Evolutionary conservation across 2,113 vertebrate genomes (phyloP), one percentile per base, ranked within the genome.

Genomic region (Callaeas wilsoni): DNA sequence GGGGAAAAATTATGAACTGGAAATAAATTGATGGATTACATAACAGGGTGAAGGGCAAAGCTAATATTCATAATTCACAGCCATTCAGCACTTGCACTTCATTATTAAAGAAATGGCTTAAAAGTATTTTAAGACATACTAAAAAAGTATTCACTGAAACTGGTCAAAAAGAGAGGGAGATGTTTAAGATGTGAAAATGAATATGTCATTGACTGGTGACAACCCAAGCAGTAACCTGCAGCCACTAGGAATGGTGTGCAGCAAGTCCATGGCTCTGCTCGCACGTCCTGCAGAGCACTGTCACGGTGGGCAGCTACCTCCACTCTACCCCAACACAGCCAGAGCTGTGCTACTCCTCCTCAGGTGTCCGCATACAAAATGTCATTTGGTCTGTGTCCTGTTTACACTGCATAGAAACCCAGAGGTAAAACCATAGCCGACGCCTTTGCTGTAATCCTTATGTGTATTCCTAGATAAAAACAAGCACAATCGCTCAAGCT

Each of bases 241-340:
- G 81, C 42, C 29, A 30, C n/a, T 23, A n/a, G 62, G 37, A 82
- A 52, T 9, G 27, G 27, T 25, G n/a, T 18, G 42, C 25, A 57
- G 71, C 46, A 71, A 52, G 39, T 3, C 27, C 52, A 11, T 8
- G 39, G 41, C 57, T 86, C 56, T 25, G n/a, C 37, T 46, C 7
- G 3, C 8, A 13, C 0, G 8, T 20, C 32, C 57, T 35, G 33
- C 27, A 37, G 67, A 6, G 21, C 2, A 1, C 37, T 18, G 37
- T 8, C 33, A 23, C 0, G 0, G 53, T 5, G 32, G 5, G 8
- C 77, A 44, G n/a, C 29, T 12, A 21, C 21, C 37, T 27, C 50
- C 30, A 13, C 33, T 39, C 60, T 4, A 20, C 33, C 27, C 55
- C 37, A 12, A 29, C 22, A 35, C 11, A 63, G 12, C 19, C 73